Evolutionary conservation across 2,888 invertebrate genomes (phyloP).

Genomic region (Latheticus oryzae): DNA sequence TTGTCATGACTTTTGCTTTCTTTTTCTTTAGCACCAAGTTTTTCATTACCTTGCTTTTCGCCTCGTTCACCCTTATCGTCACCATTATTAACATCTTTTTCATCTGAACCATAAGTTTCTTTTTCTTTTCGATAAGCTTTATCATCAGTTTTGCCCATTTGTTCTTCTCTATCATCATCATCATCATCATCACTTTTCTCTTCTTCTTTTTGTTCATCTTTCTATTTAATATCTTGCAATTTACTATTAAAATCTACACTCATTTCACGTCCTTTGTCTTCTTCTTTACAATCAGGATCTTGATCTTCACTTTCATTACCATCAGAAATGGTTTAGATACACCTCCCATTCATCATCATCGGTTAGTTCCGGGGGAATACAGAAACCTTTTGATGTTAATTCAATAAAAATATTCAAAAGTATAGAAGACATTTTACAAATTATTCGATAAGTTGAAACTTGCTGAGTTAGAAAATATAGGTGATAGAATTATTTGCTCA

Average conservation of each 20-base stretch:
- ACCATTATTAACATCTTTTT: slow-evolving; percentile 72
- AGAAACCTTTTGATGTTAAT: slow-evolving; percentile 85
- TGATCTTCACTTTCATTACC: slow-evolving; percentile 95
- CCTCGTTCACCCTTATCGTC: slow-evolving; percentile 68
- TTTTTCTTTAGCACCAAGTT: slow-evolving; percentile 82
- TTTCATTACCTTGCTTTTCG: slow-evolving; percentile 75
- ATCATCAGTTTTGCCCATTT: slow-evolving; percentile 95
- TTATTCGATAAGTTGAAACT: slow-evolving; percentile 80
- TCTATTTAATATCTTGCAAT: slow-evolving; percentile 66
- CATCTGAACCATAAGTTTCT: slow-evolving; percentile 87
- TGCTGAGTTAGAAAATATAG: slow-evolving; percentile 85
- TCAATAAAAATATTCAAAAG: slow-evolving; percentile 88
- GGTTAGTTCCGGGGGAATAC: slow-evolving; percentile 87
- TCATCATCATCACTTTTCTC: no score
- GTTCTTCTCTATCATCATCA: slow-evolving; percentile 79
- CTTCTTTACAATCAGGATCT: slow-evolving; percentile 85
- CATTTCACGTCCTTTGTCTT: slow-evolving; percentile 95
- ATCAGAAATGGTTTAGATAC: slow-evolving; percentile 66
- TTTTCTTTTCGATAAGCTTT: slow-evolving; percentile 85
- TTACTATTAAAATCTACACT: slow-evolving; percentile 95
- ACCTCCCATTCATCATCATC: slow-evolving; percentile 74
- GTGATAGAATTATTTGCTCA: slow-evolving; percentile 79
- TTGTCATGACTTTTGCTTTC: slow-evolving; percentile 63
- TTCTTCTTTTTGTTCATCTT: no score
- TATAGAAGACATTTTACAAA: slow-evolving; percentile 85